A percentile compares a stretch with the other conserved stretches of the same genome.
These are phyloP conservation scores for Sipha flava DNA, from an alignment of 1,140 invertebrate species.

Conservation along the genomic window DNA sequence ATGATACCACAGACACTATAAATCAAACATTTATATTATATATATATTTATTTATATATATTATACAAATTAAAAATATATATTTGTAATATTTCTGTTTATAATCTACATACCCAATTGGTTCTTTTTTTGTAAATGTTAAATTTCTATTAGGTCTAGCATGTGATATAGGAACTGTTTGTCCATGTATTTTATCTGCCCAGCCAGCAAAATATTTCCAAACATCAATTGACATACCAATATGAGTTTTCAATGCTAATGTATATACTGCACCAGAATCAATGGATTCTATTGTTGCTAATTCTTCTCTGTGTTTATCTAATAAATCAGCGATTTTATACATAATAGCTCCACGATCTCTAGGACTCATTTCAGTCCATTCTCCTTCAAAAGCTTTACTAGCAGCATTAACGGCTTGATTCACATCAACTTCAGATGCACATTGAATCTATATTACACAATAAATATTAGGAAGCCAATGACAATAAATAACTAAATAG, in stretches of 20 bases:
- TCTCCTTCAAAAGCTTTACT: conserved; percentile 80
- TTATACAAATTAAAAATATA: neutral
- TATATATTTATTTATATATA: no score
- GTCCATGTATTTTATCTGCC: conserved; percentile 89
- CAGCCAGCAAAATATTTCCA: conserved; percentile 90
- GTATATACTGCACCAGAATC: conserved; percentile 95
- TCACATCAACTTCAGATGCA: conserved; percentile 69
- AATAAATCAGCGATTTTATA: conserved; percentile 80
- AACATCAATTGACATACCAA: conserved; percentile 89
- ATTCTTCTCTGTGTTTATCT: conserved; percentile 86
- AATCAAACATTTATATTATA: neutral
- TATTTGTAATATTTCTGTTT: neutral
- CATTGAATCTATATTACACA: conserved; percentile 55
- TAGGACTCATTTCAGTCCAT: conserved; percentile 78
- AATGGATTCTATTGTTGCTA: conserved; percentile 84
- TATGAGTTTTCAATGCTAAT: conserved; percentile 84
- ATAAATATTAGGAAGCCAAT: no score
- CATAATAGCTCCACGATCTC: conserved; percentile 67
- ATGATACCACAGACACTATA: conserved; percentile 78
- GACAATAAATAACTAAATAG: no score
- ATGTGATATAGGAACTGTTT: conserved; percentile 79
- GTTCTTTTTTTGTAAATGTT: conserved; percentile 79
- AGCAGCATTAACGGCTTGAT: conserved; percentile 76
- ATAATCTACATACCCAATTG: conserved; percentile 49
- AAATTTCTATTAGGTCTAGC: conserved; percentile 85